A percentile compares a stretch with the other conserved stretches of the same genome.
phyloP scores from a whole-genome alignment of 1,140 invertebrate species.

The Condylostylus longicornis region DNA sequence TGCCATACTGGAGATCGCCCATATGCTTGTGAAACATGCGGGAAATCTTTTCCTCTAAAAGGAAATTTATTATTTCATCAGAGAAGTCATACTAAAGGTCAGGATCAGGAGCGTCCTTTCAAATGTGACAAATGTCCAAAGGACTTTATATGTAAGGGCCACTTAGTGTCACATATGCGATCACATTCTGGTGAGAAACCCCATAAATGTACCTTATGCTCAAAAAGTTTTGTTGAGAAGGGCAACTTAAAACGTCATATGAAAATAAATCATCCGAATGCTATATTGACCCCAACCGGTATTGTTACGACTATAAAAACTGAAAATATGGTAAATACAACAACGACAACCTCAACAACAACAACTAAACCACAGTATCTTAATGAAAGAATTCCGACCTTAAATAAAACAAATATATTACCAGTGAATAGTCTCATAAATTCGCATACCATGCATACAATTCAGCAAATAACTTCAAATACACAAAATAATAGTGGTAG shows the following conservation, averaged over 20 bases:
- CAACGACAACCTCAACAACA: constrained; percentile 3
- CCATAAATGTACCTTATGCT: constrained; percentile 57
- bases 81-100: constrained; percentile 77
- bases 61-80: constrained; percentile 90
- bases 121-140: constrained; percentile 92
- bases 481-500: no score
- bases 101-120: constrained; percentile 77
- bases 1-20: constrained; percentile 80
- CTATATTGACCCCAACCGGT: constrained; percentile 30
- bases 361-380: background rate
- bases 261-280: constrained; percentile 33
- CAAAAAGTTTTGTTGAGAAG: constrained; percentile 64
- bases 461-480: constrained; percentile 28
- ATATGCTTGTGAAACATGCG: constrained; percentile 65
- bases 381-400: background rate
- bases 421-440: background rate
- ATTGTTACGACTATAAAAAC: constrained; percentile 30
- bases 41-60: constrained; percentile 73
- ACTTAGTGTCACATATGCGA: constrained; percentile 6
- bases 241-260: constrained; percentile 51
- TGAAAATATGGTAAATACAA: background rate
- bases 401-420: background rate
- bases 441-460: constrained; percentile 29
- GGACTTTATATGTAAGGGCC: constrained; percentile 90
- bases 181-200: constrained; percentile 64